phyloP scores from a whole-genome alignment of 2,113 vertebrate species.

The Pelecanoides urinatrix region DNA sequence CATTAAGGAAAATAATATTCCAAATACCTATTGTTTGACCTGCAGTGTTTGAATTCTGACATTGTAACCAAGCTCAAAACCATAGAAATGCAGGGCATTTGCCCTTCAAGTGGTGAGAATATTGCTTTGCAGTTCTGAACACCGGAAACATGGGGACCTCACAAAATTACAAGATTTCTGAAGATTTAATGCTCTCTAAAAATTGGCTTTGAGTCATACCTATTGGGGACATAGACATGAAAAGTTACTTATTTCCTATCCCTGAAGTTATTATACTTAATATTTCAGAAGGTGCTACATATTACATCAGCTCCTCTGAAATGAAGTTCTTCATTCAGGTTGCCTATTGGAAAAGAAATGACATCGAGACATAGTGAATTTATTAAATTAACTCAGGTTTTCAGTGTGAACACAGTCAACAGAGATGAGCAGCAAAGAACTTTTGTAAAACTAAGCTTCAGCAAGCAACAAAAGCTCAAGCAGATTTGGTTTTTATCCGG shows the following conservation, averaged over 20 bases:
- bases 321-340: background rate
- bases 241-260: conserved; percentile 17
- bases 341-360: conserved; percentile 22
- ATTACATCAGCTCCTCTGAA: conserved; percentile 36
- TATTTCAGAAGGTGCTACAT: conserved; percentile 25
- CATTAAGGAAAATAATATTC: conserved; percentile 10
- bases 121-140: background rate
- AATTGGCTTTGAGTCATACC: conserved; percentile 17
- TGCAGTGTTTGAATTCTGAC: background rate
- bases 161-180: conserved; percentile 6
- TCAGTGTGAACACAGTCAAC: background rate
- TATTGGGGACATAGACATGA: conserved; percentile 5
- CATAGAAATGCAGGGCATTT: background rate
- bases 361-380: conserved; percentile 16
- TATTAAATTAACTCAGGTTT: conserved; percentile 46
- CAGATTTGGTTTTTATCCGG: background rate
- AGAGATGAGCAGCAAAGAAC: background rate
- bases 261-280: conserved; percentile 22
- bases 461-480: background rate
- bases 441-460: conserved; percentile 17
- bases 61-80: background rate
- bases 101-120: background rate
- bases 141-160: background rate
- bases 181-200: background rate
- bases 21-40: background rate